Base-by-base conservation (phyloP, 2,797 vertebrate species). In the Oreochromis grahami region DNA sequence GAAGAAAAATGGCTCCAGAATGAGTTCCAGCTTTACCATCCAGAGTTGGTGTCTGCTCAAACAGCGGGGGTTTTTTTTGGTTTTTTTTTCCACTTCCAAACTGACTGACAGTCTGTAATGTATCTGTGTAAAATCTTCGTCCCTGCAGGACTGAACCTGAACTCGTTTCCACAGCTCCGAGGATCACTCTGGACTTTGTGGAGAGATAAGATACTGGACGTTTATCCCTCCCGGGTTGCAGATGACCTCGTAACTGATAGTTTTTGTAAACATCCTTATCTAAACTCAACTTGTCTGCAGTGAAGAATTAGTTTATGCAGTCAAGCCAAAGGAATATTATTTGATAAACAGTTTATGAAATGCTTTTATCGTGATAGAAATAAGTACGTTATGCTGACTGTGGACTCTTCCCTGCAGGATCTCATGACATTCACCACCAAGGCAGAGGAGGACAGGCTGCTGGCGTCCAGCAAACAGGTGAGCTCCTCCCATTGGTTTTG, bases 391-490 rank as follows among this genome's bases (percentile, higher is more conserved):
- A 8, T 32, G 36, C 13, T 32, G 65, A 72, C 7, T 80, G 52
- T 60, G 45, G n/a, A 41, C 32, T 78, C n/a, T 74, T 74, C 29
- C 17, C 88, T 93, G 93, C 87, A 99, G 98, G 97, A 98, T 76
- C 94, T 99, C 15, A 86, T 98, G 96, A 99, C 97, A 0, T 97
- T 99, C 84, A 96, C 94, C 90, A 96, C 96, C 41, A 97, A 95
- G 89, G 92, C 96, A 2, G 96, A 98, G 63, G 97, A 98, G 79
- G 97, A 98, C 79, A 93, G 90, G 79, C 97, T 99, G 51, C 96
- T 97, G 8, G 96, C 96, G 0, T 95, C 96, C 9, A 98, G 96
- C 94, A 97, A 96, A 93, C 98, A 97, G 98, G 98, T 99, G 96
- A 21, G 15, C 5, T 15, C 48, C 45, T 24, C 21, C 3, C 60